These are phyloP conservation scores for Noctua comes DNA, from an alignment of 2,888 invertebrate species.

Conservation along the genomic window DNA sequence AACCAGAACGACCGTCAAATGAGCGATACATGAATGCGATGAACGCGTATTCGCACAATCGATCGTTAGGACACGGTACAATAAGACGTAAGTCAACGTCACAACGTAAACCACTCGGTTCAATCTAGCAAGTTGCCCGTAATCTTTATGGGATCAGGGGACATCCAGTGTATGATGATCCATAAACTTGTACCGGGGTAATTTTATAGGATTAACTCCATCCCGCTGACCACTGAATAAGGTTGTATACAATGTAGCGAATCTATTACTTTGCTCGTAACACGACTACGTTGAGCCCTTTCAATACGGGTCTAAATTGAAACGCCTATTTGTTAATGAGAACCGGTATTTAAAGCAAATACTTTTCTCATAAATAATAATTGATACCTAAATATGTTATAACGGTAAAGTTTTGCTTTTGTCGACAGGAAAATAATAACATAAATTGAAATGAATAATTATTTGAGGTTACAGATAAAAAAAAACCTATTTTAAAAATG, in stretches of 20 bases:
- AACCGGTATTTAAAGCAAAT: background rate
- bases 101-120: conserved; percentile 22
- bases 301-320: background rate
- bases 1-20: background rate
- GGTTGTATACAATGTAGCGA: conserved; percentile 18
- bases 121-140: conserved; percentile 22
- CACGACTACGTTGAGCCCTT: background rate
- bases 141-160: conserved; percentile 42
- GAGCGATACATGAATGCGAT: background rate
- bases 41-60: background rate
- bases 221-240: conserved; percentile 30
- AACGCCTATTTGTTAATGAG: background rate
- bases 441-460: background rate
- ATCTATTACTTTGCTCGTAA: conserved; percentile 27
- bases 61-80: background rate
- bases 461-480: background rate
- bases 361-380: background rate
- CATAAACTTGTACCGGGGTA: conserved; percentile 40
- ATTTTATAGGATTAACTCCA: conserved; percentile 44
- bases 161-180: conserved; percentile 36
- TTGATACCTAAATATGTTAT: background rate
- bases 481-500: background rate
- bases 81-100: background rate
- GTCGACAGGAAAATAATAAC: conserved; percentile 6
- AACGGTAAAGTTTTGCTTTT: background rate